Evolutionary conservation across 2,888 invertebrate species (phyloP), one percentile per base, ranked within the genome.

Genomic region (Microctonus aethiopoides): DNA sequence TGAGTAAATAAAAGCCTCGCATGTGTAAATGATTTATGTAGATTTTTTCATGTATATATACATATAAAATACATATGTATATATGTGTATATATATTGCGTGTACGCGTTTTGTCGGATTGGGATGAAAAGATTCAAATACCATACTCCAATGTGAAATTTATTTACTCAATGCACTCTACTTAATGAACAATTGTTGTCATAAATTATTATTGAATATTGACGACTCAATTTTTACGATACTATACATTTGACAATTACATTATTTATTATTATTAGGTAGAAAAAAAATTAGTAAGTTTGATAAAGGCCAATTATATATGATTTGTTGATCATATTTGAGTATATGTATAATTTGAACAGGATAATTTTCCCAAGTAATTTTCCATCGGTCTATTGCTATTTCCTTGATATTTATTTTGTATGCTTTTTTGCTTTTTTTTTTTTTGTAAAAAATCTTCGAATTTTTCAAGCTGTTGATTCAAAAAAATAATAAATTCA

Each of bases 321-420:
- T 71, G 65, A 68, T 68, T 70, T 69, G 68, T 71, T 72, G 67
- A 72, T 71, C 67, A 73, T 51, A 67, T 67, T 69, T 73, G 71
- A 71, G 67, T 67, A 6, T 59, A 59, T 36, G 32, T 32, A n/a
- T 34, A 13, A 34, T 20, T 61, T 39, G 22, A 61, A 57, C 34
- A 51, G 3, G 2, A n/a, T 26, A 11, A 54, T 16, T 46, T 46
- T 9, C 9, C 46, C 16, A n/a, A 7, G 7, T 29, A 29, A n/a
- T 29, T 29, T 29, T 29, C 29, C 29, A 29, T 29, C 7, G 5
- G 46, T 20, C 46, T 46, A 46, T 46, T 16, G 7, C 20, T 46
- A 46, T 3, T 7, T 20, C 16, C 46, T 46, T 54, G 22, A 54
- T n/a, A 24, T 54, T n/a, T 24, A 26, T 9, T 54, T 24, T 22